Base-by-base conservation (phyloP, 1,140 invertebrate species). In the Eciton burchellii region DNA sequence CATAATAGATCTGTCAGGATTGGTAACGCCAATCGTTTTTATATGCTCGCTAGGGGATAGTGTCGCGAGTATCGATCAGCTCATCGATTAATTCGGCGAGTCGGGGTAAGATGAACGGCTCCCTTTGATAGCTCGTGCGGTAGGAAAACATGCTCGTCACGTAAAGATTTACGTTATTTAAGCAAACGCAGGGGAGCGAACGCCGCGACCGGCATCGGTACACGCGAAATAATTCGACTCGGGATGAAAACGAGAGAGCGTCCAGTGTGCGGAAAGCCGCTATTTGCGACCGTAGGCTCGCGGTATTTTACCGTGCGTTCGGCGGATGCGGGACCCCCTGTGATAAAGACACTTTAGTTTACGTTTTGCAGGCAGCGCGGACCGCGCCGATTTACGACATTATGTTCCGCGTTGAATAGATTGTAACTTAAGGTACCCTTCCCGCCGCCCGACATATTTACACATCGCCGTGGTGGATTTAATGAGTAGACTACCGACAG, bases 311-410 rank as follows among this genome's bases (percentile, higher is more conserved):
- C 63, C 49, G 43, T 79, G 56, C 24, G 52, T 79, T 70, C 56
- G 56, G 41, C 35, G 54, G 63, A 41, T 49, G 6, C 49, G 56
- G 14, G 74, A 35, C 49, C 49, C n/a, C 47, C 56, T 57, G 74
- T 79, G 74, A 79, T 79, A 79, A 70, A 79, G 74, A 79, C 49
- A 79, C 63, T 79, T 68, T 79, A 79, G 41, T 79, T 79, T 79
- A 79, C 52, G 63, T 19, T 79, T 70, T 24, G 74, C 52, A 35
- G 16, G 74, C 35, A n/a, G n/a, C 56, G 56, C 74, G 24, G 49
- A 4, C 21, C 49, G 41, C 24, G 74, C n/a, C 74, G 74, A 79
- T 79, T 79, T 79, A 79, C 63, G 74, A 79, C 49, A 79, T 79
- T 79, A 79, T 57, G 74, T 68, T 79, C 63, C 35, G 26, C 6